These are phyloP conservation scores for Sciurus niger DNA, from an alignment of 2,113 vertebrate genomes.

Conservation along the genomic window DNA sequence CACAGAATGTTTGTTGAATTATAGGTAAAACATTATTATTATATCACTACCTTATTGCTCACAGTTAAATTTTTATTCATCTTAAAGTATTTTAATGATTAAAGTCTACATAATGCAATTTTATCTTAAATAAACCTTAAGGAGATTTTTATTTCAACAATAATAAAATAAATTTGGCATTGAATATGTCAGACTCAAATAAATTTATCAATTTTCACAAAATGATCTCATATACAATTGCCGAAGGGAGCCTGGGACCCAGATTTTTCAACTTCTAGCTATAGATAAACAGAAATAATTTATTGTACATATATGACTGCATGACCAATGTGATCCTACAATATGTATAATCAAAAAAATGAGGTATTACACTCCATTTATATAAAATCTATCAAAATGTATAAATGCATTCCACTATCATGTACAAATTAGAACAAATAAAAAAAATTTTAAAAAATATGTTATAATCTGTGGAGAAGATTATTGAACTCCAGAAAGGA, in stretches of 20 bases:
- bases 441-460: neutral
- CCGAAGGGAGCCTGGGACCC: neutral
- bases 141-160: neutral
- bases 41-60: neutral
- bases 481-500: neutral
- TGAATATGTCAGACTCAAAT: conserved; percentile 20
- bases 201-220: conserved; percentile 27
- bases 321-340: no score
- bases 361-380: no score
- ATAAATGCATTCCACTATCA: no score
- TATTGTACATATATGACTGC: no score
- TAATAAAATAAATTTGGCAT: conserved; percentile 47
- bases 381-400: no score
- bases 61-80: conserved; percentile 24
- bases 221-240: conserved; percentile 4
- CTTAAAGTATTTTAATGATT: conserved; percentile 48
- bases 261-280: neutral
- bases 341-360: no score
- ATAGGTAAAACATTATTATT: neutral
- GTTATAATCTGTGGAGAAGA: neutral
- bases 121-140: conserved; percentile 8
- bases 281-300: neutral
- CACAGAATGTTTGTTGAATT: neutral
- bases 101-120: conserved; percentile 47
- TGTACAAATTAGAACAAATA: no score